Evolutionary conservation across 2,888 invertebrate species (phyloP), one percentile per base, ranked within the genome.

Genomic region (Xanthostigma xanthostigma): DNA sequence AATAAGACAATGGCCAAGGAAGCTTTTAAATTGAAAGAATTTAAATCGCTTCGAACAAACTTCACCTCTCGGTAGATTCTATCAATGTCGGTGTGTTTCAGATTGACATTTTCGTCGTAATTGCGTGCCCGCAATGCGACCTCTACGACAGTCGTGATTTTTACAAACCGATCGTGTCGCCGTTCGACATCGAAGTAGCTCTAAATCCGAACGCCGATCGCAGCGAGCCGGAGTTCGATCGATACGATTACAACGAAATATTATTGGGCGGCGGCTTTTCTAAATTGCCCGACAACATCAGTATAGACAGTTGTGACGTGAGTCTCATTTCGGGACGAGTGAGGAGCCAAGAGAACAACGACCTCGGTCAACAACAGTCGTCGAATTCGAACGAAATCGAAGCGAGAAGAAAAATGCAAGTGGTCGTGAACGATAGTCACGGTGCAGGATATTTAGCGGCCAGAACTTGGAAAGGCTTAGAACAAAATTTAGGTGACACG

Each of bases 51-150:
- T 17, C 17, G 4, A 17, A 17, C 17, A 17, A 17, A 17, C 2
- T 17, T 3, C 17, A 17, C 2, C 3, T 17, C 17, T 17, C 4
- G 2, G 3, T 17, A 17, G 17, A 17, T 17, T 17, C 4, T 17
- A 17, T 17, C 3, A 17, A 3, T 17, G 17, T 17, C 17, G 17
- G 17, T 17, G 4, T 46, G 48, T 67, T 71, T 36, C 67, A 88
- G 79, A 84, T 97, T 53, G 95, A 97, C 60, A 78, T 88, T 41
- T 98, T 90, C 68, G 88, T 95, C 1, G 74, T 91, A 59, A 79
- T 98, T 46, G 84, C 93, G 0, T 98, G 97, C 62, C 82, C 93
- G 2, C 90, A 94, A 67, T 93, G 88, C 60, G 83, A 87, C 53
- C 73, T 93, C 39, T 81, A 84, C 60, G 84, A 85, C 60, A 83